phyloP scores from a whole-genome alignment of 2,888 invertebrate genomes.

The Chydorus sphaericus region DNA sequence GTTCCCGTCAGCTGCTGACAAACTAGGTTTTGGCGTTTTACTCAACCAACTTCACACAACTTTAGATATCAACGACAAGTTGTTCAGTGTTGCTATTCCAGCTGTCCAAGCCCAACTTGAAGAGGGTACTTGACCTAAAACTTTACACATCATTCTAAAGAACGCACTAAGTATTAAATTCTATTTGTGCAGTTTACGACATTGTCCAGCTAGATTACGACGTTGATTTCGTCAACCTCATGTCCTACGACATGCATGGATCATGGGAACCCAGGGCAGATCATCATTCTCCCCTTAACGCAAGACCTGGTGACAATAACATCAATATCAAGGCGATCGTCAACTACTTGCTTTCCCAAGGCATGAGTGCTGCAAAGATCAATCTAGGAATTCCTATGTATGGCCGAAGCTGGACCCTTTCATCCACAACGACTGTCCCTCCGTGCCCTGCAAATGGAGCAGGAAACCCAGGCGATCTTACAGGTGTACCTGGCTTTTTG shows the following conservation, averaged over 20 bases:
- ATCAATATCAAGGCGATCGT: neutral
- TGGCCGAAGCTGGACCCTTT: constrained; percentile 12
- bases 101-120: neutral
- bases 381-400: constrained; percentile 13
- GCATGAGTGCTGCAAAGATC: constrained; percentile 8
- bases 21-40: neutral
- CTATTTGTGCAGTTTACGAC: neutral
- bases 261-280: constrained; percentile 3
- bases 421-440: neutral
- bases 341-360: constrained; percentile 8
- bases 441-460: constrained; percentile 10
- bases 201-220: constrained; percentile 15
- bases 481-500: constrained; percentile 5
- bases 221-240: neutral
- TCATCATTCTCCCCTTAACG: neutral
- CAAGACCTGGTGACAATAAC: constrained; percentile 2
- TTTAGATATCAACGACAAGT: neutral
- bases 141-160: no score
- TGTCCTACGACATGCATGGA: constrained; percentile 8
- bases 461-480: constrained; percentile 8
- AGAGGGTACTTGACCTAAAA: no score
- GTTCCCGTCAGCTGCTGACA: neutral
- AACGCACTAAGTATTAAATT: no score
- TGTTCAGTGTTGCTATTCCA: neutral
- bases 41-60: neutral